Percentiles rank a stretch among this genome's conserved stretches.
These are phyloP conservation scores for Sprattus sprattus DNA, from an alignment of 2,113 vertebrate genomes.

Conservation along the genomic window DNA sequence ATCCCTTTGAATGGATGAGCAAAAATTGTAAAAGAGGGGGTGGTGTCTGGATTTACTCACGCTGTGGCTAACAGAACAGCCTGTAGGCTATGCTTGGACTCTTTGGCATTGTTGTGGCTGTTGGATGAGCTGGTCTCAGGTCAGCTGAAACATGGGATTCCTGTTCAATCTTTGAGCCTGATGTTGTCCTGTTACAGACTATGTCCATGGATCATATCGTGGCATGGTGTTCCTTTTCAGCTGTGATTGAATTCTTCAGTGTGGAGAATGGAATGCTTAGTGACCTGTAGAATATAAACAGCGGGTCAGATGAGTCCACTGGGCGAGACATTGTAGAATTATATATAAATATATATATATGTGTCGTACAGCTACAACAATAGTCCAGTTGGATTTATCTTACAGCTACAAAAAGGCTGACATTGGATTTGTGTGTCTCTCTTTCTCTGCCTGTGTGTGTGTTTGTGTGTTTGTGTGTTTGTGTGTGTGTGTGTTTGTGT, in stretches of 20 bases:
- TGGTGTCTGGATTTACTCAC: slow-evolving; percentile 27
- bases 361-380: neutral
- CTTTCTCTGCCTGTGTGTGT: neutral
- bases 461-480: slow-evolving; percentile 15
- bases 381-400: neutral
- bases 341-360: neutral
- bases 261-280: neutral
- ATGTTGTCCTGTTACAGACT: neutral
- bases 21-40: slow-evolving; percentile 18
- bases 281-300: neutral
- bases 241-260: neutral
- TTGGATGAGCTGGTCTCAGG: neutral
- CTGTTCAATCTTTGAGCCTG: neutral
- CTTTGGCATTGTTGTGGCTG: neutral
- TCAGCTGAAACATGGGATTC: neutral
- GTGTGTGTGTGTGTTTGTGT: slow-evolving; percentile 26
- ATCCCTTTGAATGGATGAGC: slow-evolving; percentile 34
- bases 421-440: neutral
- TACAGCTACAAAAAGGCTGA: neutral
- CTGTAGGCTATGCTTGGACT: neutral
- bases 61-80: neutral
- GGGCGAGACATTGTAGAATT: neutral
- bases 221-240: neutral
- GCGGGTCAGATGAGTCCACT: neutral
- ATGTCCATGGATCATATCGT: neutral